Percentiles rank a stretch among this genome's conserved stretches.
phyloP scores from a whole-genome alignment of 2,888 invertebrate genomes.

The Falcaria lacertinaria region DNA sequence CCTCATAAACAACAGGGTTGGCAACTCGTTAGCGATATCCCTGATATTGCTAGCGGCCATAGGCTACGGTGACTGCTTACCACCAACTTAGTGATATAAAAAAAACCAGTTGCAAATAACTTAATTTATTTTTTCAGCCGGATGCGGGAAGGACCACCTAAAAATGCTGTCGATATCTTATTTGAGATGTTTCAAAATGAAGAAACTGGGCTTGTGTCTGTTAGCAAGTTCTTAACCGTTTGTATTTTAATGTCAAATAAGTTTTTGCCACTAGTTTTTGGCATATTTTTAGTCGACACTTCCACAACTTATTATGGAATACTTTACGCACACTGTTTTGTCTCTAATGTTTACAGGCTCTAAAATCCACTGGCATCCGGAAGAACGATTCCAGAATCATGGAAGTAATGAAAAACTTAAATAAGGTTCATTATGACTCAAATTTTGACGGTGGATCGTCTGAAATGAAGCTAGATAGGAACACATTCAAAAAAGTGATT shows the following conservation, averaged over 20 bases:
- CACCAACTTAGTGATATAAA: neutral
- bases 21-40: no score
- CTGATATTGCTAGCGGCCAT: no score
- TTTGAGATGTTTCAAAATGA: conserved; percentile 96
- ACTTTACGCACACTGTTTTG: neutral
- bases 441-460: conserved; percentile 88
- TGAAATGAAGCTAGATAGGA: conserved; percentile 90
- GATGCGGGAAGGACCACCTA: conserved; percentile 81
- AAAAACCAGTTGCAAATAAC: neutral
- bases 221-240: conserved; percentile 94
- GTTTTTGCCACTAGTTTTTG: neutral
- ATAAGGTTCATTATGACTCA: conserved; percentile 86
- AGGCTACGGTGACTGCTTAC: no score
- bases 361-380: conserved; percentile 91
- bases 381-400: conserved; percentile 93
- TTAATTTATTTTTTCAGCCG: conserved; percentile 38
- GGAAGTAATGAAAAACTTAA: conserved; percentile 92
- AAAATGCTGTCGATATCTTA: conserved; percentile 91
- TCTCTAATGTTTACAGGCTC: conserved; percentile 78
- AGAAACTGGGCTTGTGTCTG: conserved; percentile 87
- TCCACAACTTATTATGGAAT: no score
- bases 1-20: no score
- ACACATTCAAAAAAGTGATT: conserved; percentile 91
- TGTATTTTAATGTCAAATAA: conserved; percentile 44
- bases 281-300: no score